These are phyloP conservation scores for Hedya salicella DNA, from an alignment of 2,888 invertebrate genomes.

Conservation along the genomic window DNA sequence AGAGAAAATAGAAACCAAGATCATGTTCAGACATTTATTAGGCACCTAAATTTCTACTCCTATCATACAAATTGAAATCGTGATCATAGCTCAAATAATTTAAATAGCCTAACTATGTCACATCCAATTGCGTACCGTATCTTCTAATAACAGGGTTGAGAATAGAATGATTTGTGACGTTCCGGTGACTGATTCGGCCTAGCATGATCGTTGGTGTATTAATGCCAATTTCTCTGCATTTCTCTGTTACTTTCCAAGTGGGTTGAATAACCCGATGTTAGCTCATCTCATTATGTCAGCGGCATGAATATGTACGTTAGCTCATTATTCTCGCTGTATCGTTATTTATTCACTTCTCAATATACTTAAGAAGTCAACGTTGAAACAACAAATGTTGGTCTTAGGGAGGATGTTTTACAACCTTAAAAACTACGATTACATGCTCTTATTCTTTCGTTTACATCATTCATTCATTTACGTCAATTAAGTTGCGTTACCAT, in stretches of 20 bases:
- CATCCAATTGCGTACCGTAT: constrained; percentile 18
- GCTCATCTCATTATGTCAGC: constrained; percentile 67
- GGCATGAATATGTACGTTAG: constrained; percentile 49
- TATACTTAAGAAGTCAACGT: neutral
- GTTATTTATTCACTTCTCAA: constrained; percentile 12
- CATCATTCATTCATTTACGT: no score
- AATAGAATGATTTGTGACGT: constrained; percentile 49
- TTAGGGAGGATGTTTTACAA: no score
- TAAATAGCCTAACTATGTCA: constrained; percentile 12
- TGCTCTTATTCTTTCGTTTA: no score
- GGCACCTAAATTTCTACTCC: constrained; percentile 35
- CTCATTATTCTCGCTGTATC: constrained; percentile 30
- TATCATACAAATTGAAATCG: constrained; percentile 43
- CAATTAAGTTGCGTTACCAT: no score
- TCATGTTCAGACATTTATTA: constrained; percentile 31
- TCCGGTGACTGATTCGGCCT: constrained; percentile 61
- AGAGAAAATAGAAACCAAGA: constrained; percentile 35
- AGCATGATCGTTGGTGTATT: constrained; percentile 64
- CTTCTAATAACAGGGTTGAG: constrained; percentile 40
- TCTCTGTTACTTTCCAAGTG: constrained; percentile 75
- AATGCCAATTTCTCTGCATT: constrained; percentile 78
- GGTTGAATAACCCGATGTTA: constrained; percentile 77
- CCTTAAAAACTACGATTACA: no score
- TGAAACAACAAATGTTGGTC: no score
- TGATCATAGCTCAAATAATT: constrained; percentile 41